These are phyloP conservation scores for Caenorhabditis sulstoni DNA, from an alignment of 2,888 invertebrate species.

Conservation along the genomic window DNA sequence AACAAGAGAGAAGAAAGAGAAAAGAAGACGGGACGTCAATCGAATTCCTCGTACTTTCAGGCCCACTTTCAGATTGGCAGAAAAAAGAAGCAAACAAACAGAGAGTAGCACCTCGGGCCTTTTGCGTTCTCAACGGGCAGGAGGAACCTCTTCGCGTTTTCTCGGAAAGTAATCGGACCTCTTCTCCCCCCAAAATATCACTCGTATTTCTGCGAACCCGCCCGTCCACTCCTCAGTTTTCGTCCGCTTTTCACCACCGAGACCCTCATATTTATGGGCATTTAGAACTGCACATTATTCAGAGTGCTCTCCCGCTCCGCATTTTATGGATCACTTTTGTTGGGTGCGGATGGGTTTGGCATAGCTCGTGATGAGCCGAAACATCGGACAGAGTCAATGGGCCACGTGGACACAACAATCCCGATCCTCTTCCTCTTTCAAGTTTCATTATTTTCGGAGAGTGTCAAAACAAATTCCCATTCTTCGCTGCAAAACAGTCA, in stretches of 20 bases:
- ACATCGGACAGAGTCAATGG: too few species aligned
- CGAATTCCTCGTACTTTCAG: constrained; percentile 5
- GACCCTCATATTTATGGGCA: constrained; percentile 46
- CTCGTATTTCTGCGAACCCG: constrained; percentile 26
- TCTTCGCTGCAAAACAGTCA: too few species aligned
- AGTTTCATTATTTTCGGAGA: too few species aligned
- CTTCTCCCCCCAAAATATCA: constrained; percentile 28
- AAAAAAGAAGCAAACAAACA: background rate
- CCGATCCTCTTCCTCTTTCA: too few species aligned
- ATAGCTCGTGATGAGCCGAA: background rate
- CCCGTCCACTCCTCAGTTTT: constrained; percentile 6
- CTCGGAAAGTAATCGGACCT: constrained; percentile 36
- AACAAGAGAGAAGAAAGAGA: constrained; percentile 33
- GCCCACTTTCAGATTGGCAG: background rate
- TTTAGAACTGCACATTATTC: constrained; percentile 54
- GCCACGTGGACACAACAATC: too few species aligned
- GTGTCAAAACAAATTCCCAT: too few species aligned
- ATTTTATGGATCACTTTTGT: constrained; percentile 10
- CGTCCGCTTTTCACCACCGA: constrained; percentile 26
- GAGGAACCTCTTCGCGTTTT: background rate
- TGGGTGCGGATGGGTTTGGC: too few species aligned
- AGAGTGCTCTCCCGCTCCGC: constrained; percentile 34
- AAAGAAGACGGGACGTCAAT: constrained; percentile 1
- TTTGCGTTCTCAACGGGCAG: background rate
- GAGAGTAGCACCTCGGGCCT: background rate